Evolutionary conservation across 2,113 vertebrate species (phyloP).

Genomic region (Phocoena sinus): DNA sequence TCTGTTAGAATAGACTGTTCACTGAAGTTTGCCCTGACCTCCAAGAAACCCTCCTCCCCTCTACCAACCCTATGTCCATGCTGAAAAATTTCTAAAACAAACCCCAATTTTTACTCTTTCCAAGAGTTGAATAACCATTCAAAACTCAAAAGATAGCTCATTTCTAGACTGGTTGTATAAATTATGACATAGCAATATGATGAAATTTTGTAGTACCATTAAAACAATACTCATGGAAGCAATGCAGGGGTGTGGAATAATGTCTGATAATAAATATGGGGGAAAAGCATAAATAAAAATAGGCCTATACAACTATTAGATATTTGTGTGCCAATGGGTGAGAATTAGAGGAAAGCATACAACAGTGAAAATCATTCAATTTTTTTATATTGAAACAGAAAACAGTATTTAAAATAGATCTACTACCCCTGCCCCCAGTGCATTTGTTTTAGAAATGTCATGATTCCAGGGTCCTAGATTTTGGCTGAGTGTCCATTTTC

Average conservation of each 20-base stretch:
- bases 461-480: not conserved
- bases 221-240: not conserved
- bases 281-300: not conserved
- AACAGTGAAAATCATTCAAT: not conserved
- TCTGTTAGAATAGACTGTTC: not conserved
- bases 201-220: not conserved
- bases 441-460: not conserved
- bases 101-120: not conserved
- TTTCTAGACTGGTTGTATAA: not conserved
- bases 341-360: not conserved
- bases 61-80: not conserved
- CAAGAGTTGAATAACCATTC: not conserved
- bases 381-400: not conserved
- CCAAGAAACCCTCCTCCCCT: not conserved
- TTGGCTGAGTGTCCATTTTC: not conserved
- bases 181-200: not conserved
- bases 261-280: not conserved
- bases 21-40: not conserved
- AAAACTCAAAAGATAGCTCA: not conserved
- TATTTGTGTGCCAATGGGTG: not conserved
- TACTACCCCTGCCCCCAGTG: too few species aligned
- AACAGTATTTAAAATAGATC: not conserved
- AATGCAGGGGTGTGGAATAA: not conserved
- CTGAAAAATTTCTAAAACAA: not conserved
- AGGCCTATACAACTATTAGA: not conserved